Conservation (phyloP, 2,888 invertebrate genomes). For the Plagodis dolabraria region DNA sequence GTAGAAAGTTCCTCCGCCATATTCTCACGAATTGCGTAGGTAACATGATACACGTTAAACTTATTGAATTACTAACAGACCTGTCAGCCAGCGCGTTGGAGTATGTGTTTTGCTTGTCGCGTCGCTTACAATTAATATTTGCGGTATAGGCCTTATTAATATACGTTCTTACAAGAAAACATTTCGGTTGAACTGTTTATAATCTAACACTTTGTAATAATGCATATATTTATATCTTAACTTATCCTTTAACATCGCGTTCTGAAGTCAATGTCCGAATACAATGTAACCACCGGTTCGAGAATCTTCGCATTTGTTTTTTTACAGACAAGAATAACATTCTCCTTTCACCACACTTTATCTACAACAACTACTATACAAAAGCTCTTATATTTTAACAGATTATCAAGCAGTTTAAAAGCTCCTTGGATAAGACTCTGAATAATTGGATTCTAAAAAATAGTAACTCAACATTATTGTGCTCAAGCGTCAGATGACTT, state of each 20-base stretch:
- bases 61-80: slow-evolving; percentile 21
- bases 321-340: slow-evolving; percentile 40
- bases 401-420: slow-evolving; percentile 71
- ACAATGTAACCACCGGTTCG: slow-evolving; percentile 15
- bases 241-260: slow-evolving; percentile 39
- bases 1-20: slow-evolving; percentile 13
- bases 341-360: slow-evolving; percentile 49
- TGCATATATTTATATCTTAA: slow-evolving; percentile 26
- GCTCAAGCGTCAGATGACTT: slow-evolving; percentile 37
- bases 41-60: slow-evolving; percentile 15
- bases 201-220: slow-evolving; percentile 39
- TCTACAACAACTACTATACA: slow-evolving; percentile 75
- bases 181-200: slow-evolving; percentile 41
- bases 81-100: slow-evolving; percentile 16
- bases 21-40: slow-evolving; percentile 11
- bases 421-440: slow-evolving; percentile 57
- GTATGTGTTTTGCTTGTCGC: slow-evolving; percentile 21
- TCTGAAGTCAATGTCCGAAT: slow-evolving; percentile 44
- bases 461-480: slow-evolving; percentile 47
- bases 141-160: slow-evolving; percentile 39
- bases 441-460: slow-evolving; percentile 18
- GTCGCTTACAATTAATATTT: slow-evolving; percentile 33
- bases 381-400: slow-evolving; percentile 76
- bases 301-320: slow-evolving; percentile 3
- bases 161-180: slow-evolving; percentile 27